Base-by-base conservation (phyloP, 2,113 vertebrate genomes). In the Melanerpes formicivorus region DNA sequence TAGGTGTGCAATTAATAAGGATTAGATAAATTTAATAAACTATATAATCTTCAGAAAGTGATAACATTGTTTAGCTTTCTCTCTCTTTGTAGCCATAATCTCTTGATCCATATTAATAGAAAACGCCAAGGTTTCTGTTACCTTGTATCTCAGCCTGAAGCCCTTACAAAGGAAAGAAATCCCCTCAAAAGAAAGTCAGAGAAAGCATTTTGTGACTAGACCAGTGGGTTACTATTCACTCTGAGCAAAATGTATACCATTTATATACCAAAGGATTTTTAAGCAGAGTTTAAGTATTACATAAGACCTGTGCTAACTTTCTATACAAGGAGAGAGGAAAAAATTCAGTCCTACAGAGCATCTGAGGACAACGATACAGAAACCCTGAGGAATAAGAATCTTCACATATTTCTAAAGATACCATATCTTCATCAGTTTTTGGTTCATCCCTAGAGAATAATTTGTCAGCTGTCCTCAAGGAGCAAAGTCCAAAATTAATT, bases 11-110 rank as follows among this genome's bases (percentile, higher is more conserved):
- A 96, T 95, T 96, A 96, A 94, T 80, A 93, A 83, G 82, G 89
- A 94, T 94, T 94, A 93, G 82, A 96, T 93, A 93, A 90, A 94
- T 90, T 91, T 90, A 96, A 95, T 94, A 93, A 96, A 93, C 80
- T 84, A 77, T 85, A 79, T 90, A 92, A 92, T 96, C 87, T 93
- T 90, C 79, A 84, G 60, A 84, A 93, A 87, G 32, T 72, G 93
- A 91, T 96, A 95, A 93, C 87, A 92, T 91, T 94, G 91, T 95
- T 95, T 91, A 89, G 84, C 87, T 94, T 70, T 82, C 79, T 90
- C 21, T 78, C 5, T 2, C 79, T 91, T 89, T 89, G 64, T 58
- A 93, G 13, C 48, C 78, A 48, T 94, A 94, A 94, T 93, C 87
- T 75, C 52, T 91, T 95, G 84, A 94, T 89, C 60, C 84, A 58